These are phyloP conservation scores for Spisula solida DNA, from an alignment of 2,888 invertebrate genomes.

Conservation along the genomic window DNA sequence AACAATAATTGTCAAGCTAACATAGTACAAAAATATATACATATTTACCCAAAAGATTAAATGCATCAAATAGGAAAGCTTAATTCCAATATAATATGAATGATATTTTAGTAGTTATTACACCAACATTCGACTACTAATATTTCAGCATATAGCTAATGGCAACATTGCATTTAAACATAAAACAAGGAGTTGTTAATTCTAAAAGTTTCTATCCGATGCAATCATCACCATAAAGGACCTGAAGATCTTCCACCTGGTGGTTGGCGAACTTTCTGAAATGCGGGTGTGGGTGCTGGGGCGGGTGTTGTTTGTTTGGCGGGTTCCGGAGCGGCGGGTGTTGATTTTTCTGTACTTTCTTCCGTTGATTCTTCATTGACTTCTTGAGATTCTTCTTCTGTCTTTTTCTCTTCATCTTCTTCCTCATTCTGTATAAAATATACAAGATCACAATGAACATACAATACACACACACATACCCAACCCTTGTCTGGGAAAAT, in stretches of 20 bases:
- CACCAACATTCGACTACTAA: not conserved
- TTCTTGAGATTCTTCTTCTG: constrained; percentile 42
- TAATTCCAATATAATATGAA: not conserved
- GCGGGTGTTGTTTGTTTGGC: constrained; percentile 4
- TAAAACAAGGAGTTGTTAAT: not conserved
- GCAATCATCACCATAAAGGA: constrained; percentile 59
- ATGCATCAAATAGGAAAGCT: not conserved
- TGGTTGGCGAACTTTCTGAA: constrained; percentile 62
- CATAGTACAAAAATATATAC: constrained; percentile 24
- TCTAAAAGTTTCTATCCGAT: constrained; percentile 6
- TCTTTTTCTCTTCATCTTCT: constrained; percentile 45
- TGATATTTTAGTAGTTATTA: constrained; percentile 13
- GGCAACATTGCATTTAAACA: constrained; percentile 4
- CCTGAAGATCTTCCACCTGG: constrained; percentile 65
- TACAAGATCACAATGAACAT: not conserved
- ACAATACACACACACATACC: not conserved
- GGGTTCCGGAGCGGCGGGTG: constrained; percentile 27
- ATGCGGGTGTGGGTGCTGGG: constrained; percentile 19
- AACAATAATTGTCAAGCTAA: constrained; percentile 14
- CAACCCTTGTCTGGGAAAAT: not conserved
- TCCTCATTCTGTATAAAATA: constrained; percentile 29
- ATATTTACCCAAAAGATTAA: constrained; percentile 14
- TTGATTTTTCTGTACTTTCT: constrained; percentile 21
- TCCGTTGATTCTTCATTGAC: constrained; percentile 37
- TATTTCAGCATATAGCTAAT: not conserved